Evolutionary conservation across 2,113 vertebrate species (phyloP), one percentile per base, ranked within the genome.

Genomic region (Panthera leo): DNA sequence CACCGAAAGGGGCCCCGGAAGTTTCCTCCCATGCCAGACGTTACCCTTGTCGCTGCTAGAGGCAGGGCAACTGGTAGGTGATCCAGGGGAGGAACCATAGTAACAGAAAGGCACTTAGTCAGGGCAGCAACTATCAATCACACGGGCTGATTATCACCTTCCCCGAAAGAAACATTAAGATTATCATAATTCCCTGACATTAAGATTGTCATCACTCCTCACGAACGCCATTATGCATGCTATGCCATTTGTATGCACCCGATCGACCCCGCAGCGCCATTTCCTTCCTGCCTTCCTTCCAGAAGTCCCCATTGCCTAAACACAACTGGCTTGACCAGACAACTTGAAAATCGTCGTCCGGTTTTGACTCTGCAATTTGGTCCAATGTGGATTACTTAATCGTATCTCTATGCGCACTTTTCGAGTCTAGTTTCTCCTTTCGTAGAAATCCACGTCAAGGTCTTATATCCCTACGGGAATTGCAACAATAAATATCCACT

Each of bases 361-460:
- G n/a, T n/a, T 42, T 78, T 23, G 21, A 70, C 16, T 36, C 27
- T 12, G 3, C 19, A 13, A 27, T 68, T 83, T 83, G 63, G 39
- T 79, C 48, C 89, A 89, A 27, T 73, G 45, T 51, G 48, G 8
- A 19, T 97, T 95, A 92, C 89, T 58, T 96, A 85, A 82, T 73
- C 27, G 34, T 19, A 84, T 31, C 1, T 71, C 27, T n/a, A 23
- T 34, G 25, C 27, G 9, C 1, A 21, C 90, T 91, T 85, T 91
- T 58, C 16, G 55, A 13, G 61, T 80, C 19, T 13, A 3, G 1
- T n/a, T 70, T 78, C 48, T 80, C 27, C 65, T 80, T 68, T 82
- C 53, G 71, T 3, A 6, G 15, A 79, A 63, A 76, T 63, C 53
- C 55, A 27, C 36, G 34, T 85, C 65, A 45, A 93, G 61, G 31